These are phyloP conservation scores for Diadophis punctatus DNA, from an alignment of 2,113 vertebrate genomes.

Conservation along the genomic window DNA sequence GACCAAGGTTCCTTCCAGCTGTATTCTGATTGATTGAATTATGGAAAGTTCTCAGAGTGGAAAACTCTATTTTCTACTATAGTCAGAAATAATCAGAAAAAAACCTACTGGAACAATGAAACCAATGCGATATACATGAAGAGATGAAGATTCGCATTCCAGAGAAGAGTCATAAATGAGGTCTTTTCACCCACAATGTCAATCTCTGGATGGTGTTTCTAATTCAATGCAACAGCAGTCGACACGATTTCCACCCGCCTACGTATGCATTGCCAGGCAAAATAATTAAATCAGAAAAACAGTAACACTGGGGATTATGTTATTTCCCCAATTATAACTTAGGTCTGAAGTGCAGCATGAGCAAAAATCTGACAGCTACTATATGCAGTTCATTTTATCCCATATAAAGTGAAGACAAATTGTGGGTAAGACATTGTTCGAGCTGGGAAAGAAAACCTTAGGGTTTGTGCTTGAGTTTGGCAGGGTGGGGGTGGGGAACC, in stretches of 20 bases:
- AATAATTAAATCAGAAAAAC: background rate
- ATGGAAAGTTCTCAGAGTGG: background rate
- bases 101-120: background rate
- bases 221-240: background rate
- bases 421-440: background rate
- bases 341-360: background rate
- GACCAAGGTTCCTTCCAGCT: too few species aligned
- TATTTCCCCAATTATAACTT: background rate
- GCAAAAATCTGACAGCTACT: background rate
- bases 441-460: background rate
- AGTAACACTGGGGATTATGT: background rate
- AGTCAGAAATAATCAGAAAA: background rate
- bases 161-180: background rate
- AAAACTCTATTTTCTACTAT: background rate
- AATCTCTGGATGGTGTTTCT: background rate
- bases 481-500: background rate
- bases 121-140: background rate
- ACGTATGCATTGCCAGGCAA: background rate
- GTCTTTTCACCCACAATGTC: background rate
- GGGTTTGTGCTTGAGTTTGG: background rate
- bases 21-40: too few species aligned
- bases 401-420: constrained; percentile 8
- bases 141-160: background rate
- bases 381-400: constrained; percentile 1
- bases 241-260: background rate